Conservation (phyloP, 2,797 vertebrate genomes). For the Hipposideros larvatus region DNA sequence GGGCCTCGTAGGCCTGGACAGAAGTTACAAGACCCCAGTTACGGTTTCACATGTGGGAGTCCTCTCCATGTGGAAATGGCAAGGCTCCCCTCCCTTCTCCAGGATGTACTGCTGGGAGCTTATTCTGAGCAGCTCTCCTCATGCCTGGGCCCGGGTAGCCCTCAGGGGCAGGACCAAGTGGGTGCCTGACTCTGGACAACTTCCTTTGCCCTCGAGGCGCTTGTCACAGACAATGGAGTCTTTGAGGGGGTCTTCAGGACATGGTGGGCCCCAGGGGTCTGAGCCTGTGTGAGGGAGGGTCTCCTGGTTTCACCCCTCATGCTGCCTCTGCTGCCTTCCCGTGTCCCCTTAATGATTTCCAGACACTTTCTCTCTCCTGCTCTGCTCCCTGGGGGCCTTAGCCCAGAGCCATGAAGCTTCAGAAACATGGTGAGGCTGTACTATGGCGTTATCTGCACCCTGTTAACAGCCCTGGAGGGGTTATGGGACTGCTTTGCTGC, state of each 20-base stretch:
- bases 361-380: constrained; percentile 82
- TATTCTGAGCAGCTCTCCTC: not conserved
- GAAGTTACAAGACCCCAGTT: too few species aligned
- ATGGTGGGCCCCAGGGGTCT: fast-evolving
- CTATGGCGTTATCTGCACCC: fast-evolving
- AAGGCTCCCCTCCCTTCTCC: not conserved
- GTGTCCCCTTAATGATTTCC: constrained; percentile 82
- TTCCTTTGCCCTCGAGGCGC: not conserved
- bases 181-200: not conserved
- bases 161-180: not conserved
- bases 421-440: constrained; percentile 84
- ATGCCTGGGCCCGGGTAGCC: not conserved
- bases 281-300: not conserved
- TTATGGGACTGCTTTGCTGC: not conserved
- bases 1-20: not conserved
- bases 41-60: too few species aligned
- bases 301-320: not conserved
- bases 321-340: not conserved
- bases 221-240: not conserved
- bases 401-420: constrained; percentile 81
- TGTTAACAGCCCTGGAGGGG: not conserved
- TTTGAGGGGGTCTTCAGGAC: not conserved
- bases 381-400: constrained; percentile 82
- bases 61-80: not conserved
- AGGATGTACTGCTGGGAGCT: fast-evolving